These are phyloP conservation scores for Scolanthus callimorphus DNA, from an alignment of 92 coral and sea anemone species.

Conservation along the genomic window DNA sequence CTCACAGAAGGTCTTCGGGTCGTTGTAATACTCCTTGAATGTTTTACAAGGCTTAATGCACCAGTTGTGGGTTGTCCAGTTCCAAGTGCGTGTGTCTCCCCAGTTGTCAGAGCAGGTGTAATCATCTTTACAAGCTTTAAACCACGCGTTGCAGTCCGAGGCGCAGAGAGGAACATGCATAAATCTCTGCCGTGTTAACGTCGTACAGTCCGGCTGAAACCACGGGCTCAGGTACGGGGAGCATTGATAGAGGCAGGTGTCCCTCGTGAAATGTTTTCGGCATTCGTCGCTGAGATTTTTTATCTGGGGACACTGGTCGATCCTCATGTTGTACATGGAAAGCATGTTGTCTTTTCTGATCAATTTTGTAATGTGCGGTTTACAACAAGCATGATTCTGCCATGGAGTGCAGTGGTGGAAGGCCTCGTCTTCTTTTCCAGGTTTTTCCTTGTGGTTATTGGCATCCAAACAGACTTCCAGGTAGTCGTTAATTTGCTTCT, in stretches of 20 bases:
- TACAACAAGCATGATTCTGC: conserved; percentile 72
- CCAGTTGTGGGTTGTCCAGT: conserved; percentile 49
- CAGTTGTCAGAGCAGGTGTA: conserved; percentile 72
- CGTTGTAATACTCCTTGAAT: conserved; percentile 58
- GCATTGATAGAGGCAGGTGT: conserved; percentile 76
- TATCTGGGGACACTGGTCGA: conserved; percentile 76
- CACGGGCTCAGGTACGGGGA: conserved; percentile 78
- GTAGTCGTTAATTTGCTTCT: conserved; percentile 27
- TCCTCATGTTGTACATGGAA: conserved; percentile 51
- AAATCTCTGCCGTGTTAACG: conserved; percentile 65
- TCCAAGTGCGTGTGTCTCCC: conserved; percentile 64
- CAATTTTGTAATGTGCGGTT: conserved; percentile 43
- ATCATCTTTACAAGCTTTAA: conserved; percentile 66
- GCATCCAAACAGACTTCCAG: conserved; percentile 52
- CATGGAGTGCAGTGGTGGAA: conserved; percentile 66
- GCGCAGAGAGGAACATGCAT: conserved; percentile 47
- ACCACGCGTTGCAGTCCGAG: conserved; percentile 69
- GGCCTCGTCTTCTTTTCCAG: conserved; percentile 52
- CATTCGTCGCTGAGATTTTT: conserved; percentile 48
- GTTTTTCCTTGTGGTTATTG: conserved; percentile 57
- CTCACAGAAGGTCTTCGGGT: conserved; percentile 55
- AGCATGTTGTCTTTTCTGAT: conserved; percentile 46
- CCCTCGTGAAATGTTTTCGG: conserved; percentile 56
- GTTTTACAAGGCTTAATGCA: conserved; percentile 65
- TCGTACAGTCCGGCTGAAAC: conserved; percentile 53